These are phyloP conservation scores for Chaitophorus viminalis DNA, from an alignment of 2,888 invertebrate species.

Conservation along the genomic window DNA sequence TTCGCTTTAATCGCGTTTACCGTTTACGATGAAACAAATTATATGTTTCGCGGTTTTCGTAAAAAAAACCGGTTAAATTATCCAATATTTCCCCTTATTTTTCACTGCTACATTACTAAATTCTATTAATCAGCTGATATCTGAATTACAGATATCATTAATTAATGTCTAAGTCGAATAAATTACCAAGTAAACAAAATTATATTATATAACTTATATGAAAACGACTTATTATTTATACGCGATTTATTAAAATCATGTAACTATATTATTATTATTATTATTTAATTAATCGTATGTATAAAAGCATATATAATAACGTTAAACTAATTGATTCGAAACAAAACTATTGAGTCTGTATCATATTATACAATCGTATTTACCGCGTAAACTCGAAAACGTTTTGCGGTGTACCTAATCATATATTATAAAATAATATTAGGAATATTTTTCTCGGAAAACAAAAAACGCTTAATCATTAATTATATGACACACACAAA, in stretches of 20 bases:
- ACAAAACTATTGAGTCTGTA: constrained; percentile 19
- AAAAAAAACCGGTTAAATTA: not conserved
- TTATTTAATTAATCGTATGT: not conserved
- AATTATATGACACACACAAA: not conserved
- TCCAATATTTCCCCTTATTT: not conserved
- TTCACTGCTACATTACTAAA: not conserved
- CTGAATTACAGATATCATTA: too few relatives aligned
- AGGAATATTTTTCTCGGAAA: constrained; percentile 39
- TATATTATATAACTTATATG: not conserved
- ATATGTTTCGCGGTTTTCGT: not conserved
- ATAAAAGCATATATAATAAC: not conserved
- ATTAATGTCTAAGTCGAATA: not conserved
- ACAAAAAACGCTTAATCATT: constrained; percentile 48
- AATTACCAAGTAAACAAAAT: not conserved
- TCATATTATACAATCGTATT: constrained; percentile 22
- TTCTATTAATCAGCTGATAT: not conserved
- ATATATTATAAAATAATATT: not conserved
- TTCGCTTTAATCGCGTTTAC: constrained; percentile 7
- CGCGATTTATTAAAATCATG: not conserved
- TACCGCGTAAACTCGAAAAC: not conserved
- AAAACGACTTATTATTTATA: constrained; percentile 7
- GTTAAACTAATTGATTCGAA: not conserved
- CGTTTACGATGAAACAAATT: not conserved
- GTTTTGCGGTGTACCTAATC: not conserved
- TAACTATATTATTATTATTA: not conserved